A percentile compares a stretch with the other conserved stretches of the same genome.
These are phyloP conservation scores for Phorcus lineatus DNA, from an alignment of 2,888 invertebrate species.

Conservation along the genomic window DNA sequence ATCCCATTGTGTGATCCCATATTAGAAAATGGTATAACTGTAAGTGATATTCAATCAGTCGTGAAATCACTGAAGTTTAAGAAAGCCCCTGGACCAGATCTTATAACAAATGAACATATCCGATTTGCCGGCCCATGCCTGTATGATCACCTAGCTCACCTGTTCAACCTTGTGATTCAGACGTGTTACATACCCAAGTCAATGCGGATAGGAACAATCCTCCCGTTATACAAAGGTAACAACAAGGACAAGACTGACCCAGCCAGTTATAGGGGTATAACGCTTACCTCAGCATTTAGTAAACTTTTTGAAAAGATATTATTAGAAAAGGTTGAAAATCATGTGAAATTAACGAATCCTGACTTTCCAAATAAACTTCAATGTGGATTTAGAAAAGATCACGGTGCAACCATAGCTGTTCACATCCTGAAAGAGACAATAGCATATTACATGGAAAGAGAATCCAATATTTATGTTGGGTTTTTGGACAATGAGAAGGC, in stretches of 20 bases:
- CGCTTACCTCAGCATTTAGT: background rate
- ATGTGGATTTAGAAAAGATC: background rate
- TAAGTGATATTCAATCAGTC: background rate
- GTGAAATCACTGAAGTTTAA: background rate
- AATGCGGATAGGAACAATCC: background rate
- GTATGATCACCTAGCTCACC: background rate
- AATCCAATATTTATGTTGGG: background rate
- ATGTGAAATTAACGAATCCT: background rate
- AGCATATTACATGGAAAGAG: background rate
- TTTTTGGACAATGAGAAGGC: background rate
- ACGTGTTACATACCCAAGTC: background rate
- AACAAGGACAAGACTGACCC: background rate
- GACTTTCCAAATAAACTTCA: background rate
- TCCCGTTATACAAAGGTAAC: background rate
- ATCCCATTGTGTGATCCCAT: background rate
- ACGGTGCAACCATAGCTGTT: background rate
- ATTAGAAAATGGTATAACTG: background rate
- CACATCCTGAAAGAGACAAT: background rate
- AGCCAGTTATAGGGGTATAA: background rate
- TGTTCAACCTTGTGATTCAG: background rate
- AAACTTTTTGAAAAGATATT: background rate
- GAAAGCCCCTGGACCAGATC: background rate
- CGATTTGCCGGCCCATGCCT: background rate
- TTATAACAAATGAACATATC: conserved; percentile 4
- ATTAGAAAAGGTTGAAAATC: background rate